phyloP scores from a whole-genome alignment of 2,797 vertebrate genomes.

The Hypotaenidia philippensis region DNA sequence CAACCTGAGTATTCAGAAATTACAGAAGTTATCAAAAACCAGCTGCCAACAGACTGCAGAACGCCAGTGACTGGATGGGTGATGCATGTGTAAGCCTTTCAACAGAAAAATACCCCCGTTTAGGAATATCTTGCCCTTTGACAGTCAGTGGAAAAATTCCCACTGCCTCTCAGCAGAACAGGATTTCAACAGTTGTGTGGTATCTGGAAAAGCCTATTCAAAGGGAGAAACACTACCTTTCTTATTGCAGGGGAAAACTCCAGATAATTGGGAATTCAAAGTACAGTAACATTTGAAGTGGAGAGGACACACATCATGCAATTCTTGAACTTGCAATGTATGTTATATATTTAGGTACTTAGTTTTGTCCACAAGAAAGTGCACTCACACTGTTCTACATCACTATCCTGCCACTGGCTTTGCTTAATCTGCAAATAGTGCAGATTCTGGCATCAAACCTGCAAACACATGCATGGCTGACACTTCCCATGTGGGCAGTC shows the following conservation, averaged over 20 bases:
- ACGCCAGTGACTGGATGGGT: accelerated
- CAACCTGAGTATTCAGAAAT: background rate
- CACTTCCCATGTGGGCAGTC: background rate
- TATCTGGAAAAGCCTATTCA: background rate
- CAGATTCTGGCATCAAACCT: background rate
- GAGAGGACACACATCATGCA: background rate
- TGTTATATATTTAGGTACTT: background rate
- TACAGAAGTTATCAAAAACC: background rate
- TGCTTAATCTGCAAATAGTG: background rate
- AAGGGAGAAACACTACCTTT: background rate
- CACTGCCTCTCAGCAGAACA: background rate
- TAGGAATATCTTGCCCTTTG: background rate
- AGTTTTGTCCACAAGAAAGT: background rate
- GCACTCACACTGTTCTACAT: background rate
- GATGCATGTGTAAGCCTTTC: background rate
- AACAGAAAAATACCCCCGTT: background rate
- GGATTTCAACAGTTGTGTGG: background rate
- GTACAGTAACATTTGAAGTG: background rate
- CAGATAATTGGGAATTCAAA: background rate
- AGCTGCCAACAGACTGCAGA: background rate
- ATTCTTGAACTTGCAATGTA: background rate
- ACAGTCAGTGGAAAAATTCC: background rate
- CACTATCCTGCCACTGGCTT: background rate
- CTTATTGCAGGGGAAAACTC: background rate
- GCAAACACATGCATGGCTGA: background rate